Percentiles rank a stretch among this genome's conserved stretches.
phyloP scores from a whole-genome alignment of 2,888 invertebrate species.

The Exocentrus adspersus region DNA sequence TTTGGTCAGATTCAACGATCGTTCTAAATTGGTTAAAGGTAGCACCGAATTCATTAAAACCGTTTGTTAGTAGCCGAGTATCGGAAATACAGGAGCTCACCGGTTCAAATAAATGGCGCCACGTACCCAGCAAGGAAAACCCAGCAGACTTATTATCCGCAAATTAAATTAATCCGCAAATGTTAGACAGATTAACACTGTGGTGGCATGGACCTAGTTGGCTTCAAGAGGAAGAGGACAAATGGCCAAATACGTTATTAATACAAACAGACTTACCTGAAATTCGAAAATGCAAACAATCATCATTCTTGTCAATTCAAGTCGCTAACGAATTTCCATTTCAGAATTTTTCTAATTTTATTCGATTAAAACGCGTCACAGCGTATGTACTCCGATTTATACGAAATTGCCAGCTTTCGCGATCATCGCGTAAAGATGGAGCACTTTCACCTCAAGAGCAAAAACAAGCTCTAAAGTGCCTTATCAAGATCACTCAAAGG shows the following conservation, averaged over 20 bases:
- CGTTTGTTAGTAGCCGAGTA: conserved; percentile 39
- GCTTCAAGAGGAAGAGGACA: conserved; percentile 2
- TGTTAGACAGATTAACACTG: conserved; percentile 19
- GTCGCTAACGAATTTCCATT: background rate
- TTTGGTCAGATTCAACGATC: conserved; percentile 45
- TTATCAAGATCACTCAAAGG: conserved; percentile 21
- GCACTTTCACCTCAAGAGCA: conserved; percentile 6
- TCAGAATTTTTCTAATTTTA: conserved; percentile 19
- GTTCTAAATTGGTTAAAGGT: conserved; percentile 38
- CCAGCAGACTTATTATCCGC: conserved; percentile 39
- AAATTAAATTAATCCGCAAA: conserved; percentile 28
- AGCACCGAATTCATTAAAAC: conserved; percentile 34
- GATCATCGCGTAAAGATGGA: background rate
- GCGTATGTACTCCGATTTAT: conserved; percentile 12
- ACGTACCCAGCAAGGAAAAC: conserved; percentile 39
- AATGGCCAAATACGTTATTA: conserved; percentile 23
- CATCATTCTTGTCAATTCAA: background rate
- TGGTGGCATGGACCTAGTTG: conserved; percentile 41
- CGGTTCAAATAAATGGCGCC: conserved; percentile 26
- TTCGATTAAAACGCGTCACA: conserved; percentile 6
- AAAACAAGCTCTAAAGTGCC: conserved; percentile 5
- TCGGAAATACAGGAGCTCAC: conserved; percentile 37
- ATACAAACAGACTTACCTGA: background rate
- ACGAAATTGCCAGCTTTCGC: background rate
- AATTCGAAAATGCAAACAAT: background rate